Evolutionary conservation across 2,797 vertebrate genomes (phyloP).

Genomic region (Podarcis siculus): DNA sequence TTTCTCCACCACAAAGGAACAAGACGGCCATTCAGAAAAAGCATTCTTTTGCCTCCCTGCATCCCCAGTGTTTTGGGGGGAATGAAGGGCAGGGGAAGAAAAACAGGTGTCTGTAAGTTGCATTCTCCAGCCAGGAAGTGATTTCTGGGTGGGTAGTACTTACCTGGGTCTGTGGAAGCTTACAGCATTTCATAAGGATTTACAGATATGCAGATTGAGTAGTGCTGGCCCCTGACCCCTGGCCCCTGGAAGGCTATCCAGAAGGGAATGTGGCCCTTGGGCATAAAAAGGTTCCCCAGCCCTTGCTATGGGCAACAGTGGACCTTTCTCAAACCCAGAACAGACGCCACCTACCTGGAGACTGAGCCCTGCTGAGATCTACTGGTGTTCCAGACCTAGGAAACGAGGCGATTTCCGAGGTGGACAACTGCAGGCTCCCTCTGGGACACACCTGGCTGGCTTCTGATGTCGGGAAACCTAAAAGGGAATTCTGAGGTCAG

Average conservation of each 20-base stretch:
- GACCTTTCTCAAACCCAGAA: neutral
- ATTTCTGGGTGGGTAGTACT: neutral
- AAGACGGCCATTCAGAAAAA: neutral
- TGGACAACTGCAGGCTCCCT: conserved; percentile 63
- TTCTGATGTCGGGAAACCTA: conserved; percentile 56
- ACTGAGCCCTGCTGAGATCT: conserved; percentile 76
- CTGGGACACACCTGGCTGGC: conserved; percentile 48
- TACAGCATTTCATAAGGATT: neutral
- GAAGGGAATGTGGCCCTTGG: too few species aligned
- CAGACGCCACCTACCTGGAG: conserved; percentile 76
- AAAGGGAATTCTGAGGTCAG: neutral
- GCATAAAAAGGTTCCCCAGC: too few species aligned
- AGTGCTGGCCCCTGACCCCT: too few species aligned
- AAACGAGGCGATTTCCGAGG: conserved; percentile 79
- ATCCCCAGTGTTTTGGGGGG: neutral
- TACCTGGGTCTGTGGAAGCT: neutral
- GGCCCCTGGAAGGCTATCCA: too few species aligned
- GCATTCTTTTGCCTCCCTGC: neutral
- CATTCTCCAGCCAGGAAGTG: neutral
- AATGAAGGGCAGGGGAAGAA: too few species aligned
- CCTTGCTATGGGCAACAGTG: too few species aligned
- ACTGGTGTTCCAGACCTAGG: conserved; percentile 72
- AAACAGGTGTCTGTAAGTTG: neutral
- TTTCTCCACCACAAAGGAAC: neutral
- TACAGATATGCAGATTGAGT: neutral